A percentile compares a stretch with the other conserved stretches of the same genome.
phyloP scores from a whole-genome alignment of 2,113 vertebrate species.

The human (Homo sapiens) region DNA sequence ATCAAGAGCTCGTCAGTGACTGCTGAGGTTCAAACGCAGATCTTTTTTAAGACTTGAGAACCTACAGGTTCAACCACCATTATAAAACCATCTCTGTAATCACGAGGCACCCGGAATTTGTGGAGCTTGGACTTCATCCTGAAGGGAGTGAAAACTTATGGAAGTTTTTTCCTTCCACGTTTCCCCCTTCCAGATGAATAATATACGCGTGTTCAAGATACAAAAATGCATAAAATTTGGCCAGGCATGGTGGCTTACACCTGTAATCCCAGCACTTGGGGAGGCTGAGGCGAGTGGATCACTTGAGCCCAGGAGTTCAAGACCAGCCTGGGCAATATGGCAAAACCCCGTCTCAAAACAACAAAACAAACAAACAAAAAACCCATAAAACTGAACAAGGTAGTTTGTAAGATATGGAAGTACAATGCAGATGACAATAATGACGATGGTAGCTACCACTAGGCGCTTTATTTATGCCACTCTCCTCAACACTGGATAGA shows the following conservation, averaged over 20 bases:
- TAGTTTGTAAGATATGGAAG: neutral
- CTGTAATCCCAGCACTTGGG: too few relatives aligned
- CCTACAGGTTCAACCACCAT: neutral
- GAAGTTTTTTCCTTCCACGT: neutral
- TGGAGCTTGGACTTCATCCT: neutral
- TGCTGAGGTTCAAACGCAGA: neutral
- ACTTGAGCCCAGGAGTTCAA: too few relatives aligned
- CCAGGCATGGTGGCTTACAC: too few relatives aligned
- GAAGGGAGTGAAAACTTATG: neutral
- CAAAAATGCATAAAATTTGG: neutral
- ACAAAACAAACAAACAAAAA: too few relatives aligned
- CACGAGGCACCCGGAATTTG: neutral
- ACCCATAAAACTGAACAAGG: neutral
- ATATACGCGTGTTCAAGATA: neutral
- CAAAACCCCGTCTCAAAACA: too few relatives aligned
- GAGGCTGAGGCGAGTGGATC: too few relatives aligned
- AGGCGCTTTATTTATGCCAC: neutral
- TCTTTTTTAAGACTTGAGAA: neutral
- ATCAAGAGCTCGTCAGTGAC: neutral
- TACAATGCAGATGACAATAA: neutral
- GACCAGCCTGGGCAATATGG: too few relatives aligned
- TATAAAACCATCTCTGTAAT: neutral
- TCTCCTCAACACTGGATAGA: too few relatives aligned
- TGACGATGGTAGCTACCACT: neutral
- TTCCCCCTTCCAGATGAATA: neutral